phyloP scores from a whole-genome alignment of 1,140 invertebrate genomes.

The Asobara japonica region DNA sequence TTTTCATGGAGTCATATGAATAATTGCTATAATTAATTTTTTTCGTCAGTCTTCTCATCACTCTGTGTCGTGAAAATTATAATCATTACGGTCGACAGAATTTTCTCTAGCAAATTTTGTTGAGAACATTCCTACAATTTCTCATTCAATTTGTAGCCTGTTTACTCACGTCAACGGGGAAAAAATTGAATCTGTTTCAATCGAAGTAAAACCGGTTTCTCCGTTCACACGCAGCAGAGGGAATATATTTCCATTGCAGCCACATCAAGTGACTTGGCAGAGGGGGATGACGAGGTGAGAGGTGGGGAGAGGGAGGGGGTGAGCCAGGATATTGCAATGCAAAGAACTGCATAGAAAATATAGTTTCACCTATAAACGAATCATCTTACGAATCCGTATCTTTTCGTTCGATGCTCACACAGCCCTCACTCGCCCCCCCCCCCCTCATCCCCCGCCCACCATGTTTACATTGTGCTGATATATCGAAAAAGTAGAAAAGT shows the following conservation, averaged over 20 bases:
- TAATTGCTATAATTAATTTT: too few species aligned
- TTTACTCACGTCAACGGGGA: neutral
- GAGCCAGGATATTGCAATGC: neutral
- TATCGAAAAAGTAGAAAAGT: neutral
- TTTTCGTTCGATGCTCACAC: neutral
- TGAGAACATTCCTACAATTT: neutral
- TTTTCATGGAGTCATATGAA: too few species aligned
- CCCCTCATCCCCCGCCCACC: too few species aligned
- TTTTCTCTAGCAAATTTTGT: too few species aligned
- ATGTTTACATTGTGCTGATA: neutral
- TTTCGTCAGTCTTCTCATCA: too few species aligned
- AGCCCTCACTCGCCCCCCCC: too few species aligned
- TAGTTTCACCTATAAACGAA: neutral
- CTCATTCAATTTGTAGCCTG: neutral
- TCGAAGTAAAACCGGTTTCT: neutral
- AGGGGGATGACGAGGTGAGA: too few species aligned
- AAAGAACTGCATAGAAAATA: neutral
- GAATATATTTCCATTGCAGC: neutral
- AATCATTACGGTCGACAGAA: too few species aligned
- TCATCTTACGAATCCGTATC: neutral
- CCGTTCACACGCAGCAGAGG: neutral
- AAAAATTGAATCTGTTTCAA: neutral
- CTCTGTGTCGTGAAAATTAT: too few species aligned
- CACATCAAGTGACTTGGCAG: neutral
- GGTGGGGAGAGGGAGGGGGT: too few species aligned